Evolutionary conservation across 2,797 vertebrate species (phyloP), one percentile per base, ranked within the genome.

Genomic region (Hyperoplus immaculatus): DNA sequence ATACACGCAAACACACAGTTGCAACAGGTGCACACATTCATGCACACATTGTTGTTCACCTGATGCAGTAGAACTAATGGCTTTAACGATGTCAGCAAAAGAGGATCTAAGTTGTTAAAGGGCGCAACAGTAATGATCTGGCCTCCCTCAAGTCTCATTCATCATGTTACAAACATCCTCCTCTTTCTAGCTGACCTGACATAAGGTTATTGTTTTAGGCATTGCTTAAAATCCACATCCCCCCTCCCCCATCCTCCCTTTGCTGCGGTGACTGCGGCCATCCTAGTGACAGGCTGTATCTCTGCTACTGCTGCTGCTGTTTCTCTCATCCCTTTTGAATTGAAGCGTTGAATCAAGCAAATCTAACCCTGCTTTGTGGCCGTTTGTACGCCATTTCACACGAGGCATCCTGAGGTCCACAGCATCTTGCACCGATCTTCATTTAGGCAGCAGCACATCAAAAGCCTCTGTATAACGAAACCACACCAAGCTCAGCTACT

Each of bases 11-110:
- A 54, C 21, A 69, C 45, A 43, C 18, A 12, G 38, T 54, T 57
- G 58, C 77, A 85, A 86, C 82, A 92, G 61, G 77, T 85, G 69
- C 10, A 69, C 61, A 70, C 57, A 13, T 69, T 74, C 62, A 13
- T 69, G 71, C 62, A 57, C 56, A 75, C 55, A 13, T 10, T 51
- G 21, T 77, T 58, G 63, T 62, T 77, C 62, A 83, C 65, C 69
- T 80, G 73, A 81, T 85, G 78, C 42, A 46, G 46, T n/a, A 54
- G 29, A 73, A 65, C 50, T 53, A 64, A 74, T 21, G 5, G 36
- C 50, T 72, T 74, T 36, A 63, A 53, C 18, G 4, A 61, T 74
- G 49, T 72, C 51, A 51, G 43, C 6, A 41, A 53, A 15, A 69
- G 45, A 79, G 75, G 56, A 67, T 78, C 29, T 51, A 41, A 45